Percentiles rank a stretch among this genome's conserved stretches.
Conservation (phyloP, 1,140 invertebrate genomes). For the Heliconius hewitsoni region DNA sequence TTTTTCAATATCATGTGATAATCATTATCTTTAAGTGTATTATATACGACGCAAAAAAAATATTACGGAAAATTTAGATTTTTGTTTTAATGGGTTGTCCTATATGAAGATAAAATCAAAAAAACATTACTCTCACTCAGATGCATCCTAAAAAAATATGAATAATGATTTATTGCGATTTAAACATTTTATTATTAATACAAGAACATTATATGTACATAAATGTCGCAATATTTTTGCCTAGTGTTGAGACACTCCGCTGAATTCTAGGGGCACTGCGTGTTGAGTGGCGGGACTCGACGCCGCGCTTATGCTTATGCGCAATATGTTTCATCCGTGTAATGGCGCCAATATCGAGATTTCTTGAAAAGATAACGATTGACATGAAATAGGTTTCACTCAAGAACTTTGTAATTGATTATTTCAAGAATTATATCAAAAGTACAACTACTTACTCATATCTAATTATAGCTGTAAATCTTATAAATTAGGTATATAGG, state of each 20-base stretch:
- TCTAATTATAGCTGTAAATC: background rate
- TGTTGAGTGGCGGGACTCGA: no score
- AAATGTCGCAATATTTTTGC: no score
- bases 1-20: constrained; percentile 20
- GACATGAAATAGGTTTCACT: background rate
- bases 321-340: background rate
- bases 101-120: background rate
- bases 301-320: no score
- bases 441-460: background rate
- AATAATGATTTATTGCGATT: no score
- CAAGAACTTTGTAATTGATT: constrained; percentile 7
- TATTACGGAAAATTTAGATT: background rate
- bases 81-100: background rate
- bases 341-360: constrained; percentile 4
- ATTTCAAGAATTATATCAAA: constrained; percentile 13
- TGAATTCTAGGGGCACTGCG: no score
- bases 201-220: no score
- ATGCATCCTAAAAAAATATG: no score
- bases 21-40: constrained; percentile 18
- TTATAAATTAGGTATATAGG: background rate
- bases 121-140: no score
- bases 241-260: no score
- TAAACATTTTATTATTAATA: no score
- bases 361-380: constrained; percentile 18
- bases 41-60: constrained; percentile 27